Evolutionary conservation across 2,888 invertebrate genomes (phyloP), one percentile per base, ranked within the genome.

Genomic region (Zeuzera pyrina): DNA sequence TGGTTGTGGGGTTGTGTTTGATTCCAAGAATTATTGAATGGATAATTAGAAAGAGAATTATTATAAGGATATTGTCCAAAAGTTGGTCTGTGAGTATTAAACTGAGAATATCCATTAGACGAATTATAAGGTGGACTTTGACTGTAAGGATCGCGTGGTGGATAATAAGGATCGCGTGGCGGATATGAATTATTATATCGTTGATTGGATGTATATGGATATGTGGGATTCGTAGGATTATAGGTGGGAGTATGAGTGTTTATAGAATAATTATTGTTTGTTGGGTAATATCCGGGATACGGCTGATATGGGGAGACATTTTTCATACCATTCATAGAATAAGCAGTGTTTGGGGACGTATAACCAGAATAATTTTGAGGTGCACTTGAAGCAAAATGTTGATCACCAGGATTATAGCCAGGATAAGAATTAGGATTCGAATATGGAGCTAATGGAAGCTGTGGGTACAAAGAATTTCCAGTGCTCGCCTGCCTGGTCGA

Each of bases 161-260:
- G 25, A 7, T 25, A 7, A 11, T 25, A 12, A 1, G 25, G 12
- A 31, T 31, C 32, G 29, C 37, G 34, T 30, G 40, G 30, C 8
- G 11, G 25, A 7, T 25, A 7, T n/a, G n/a, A n/a, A n/a, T n/a
- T n/a, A 11, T 25, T 7, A 1, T 11, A 11, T 11, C 10, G 11
- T 12, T 25, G 25, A 25, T 12, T 12, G 10, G 25, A 25, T 12
- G 25, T 19, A 12, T 25, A 25, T 2, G 25, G 25, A 12, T 11
- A 12, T 6, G 11, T 25, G 7, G 12, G 25, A 30, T 25, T 34
- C 19, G 47, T 35, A 41, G 31, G 40, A 33, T 45, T 48, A 29
- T 29, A 29, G 4, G 29, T 15, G 4, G 30, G 26, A 12, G 28
- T 42, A 16, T 43, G 33, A 23, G 38, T 29, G 10, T 26, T 36